Conservation (phyloP, 2,113 vertebrate species). For the Prionailurus bengalensis region DNA sequence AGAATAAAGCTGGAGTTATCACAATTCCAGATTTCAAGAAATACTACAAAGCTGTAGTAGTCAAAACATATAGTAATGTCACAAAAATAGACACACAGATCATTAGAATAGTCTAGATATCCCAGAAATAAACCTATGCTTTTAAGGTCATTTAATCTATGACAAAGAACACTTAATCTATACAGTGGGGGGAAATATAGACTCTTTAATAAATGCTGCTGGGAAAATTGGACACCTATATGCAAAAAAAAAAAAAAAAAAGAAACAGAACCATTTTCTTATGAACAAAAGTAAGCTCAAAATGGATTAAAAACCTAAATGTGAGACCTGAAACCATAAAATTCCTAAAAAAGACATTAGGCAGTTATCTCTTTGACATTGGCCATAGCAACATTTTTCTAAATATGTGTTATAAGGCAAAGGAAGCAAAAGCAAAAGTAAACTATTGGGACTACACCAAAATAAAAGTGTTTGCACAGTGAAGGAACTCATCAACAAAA, state of each 20-base stretch:
- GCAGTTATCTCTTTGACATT: neutral
- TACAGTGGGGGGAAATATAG: neutral
- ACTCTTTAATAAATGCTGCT: neutral
- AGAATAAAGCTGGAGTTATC: neutral
- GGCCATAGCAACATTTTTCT: neutral
- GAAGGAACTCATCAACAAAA: neutral
- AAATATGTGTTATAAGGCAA: neutral
- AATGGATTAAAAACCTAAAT: neutral
- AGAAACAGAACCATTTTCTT: neutral
- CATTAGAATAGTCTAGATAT: neutral
- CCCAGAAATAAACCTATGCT: neutral
- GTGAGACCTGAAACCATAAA: neutral
- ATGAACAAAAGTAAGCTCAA: neutral
- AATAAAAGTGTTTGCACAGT: neutral
- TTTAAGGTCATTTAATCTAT: neutral
- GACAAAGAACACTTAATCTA: neutral
- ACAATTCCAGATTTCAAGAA: neutral
- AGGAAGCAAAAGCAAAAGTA: neutral
- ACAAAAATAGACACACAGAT: neutral
- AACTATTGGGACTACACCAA: neutral
- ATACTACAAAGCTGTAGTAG: neutral
- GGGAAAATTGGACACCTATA: neutral
- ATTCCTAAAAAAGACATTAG: neutral
- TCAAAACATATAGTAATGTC: neutral
- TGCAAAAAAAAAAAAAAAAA: neutral